Conservation (phyloP, 2,113 vertebrate species). For the Hyperoodon ampullatus region DNA sequence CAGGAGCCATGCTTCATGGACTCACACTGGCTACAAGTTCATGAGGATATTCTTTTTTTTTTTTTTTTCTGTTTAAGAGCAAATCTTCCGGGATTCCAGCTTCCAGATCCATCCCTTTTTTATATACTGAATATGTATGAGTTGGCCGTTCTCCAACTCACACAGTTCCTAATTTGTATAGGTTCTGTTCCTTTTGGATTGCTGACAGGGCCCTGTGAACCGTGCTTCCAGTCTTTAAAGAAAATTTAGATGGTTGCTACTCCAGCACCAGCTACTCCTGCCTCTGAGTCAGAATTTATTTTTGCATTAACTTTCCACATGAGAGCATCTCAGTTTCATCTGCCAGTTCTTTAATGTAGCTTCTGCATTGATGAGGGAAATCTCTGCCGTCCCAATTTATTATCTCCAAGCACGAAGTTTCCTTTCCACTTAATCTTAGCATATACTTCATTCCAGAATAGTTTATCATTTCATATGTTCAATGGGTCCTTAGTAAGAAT, state of each 20-base stretch:
- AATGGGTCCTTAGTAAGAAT: not conserved
- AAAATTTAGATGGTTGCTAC: not conserved
- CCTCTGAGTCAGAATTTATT: slow-evolving; percentile 60
- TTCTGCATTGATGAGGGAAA: not conserved
- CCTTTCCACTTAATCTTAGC: slow-evolving; percentile 37
- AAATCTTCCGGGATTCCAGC: not conserved
- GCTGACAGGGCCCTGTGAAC: not conserved
- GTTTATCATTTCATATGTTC: not conserved
- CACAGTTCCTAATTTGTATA: not conserved
- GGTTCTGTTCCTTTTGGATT: not conserved
- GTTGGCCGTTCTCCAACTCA: not conserved
- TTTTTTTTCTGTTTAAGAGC: not conserved
- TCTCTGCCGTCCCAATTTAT: slow-evolving; percentile 26
- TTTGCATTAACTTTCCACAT: slow-evolving; percentile 55
- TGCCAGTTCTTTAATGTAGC: slow-evolving; percentile 35
- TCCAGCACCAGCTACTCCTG: not conserved
- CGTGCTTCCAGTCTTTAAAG: not conserved
- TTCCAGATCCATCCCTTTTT: not conserved
- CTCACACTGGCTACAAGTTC: not conserved
- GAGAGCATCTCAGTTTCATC: slow-evolving; percentile 13
- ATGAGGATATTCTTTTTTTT: not conserved
- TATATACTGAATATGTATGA: not conserved
- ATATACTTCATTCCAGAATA: not conserved
- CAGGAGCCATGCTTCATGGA: not conserved
- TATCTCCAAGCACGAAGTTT: slow-evolving; percentile 18